phyloP scores from a whole-genome alignment of 2,888 invertebrate species.

The Lutraria lutraria region DNA sequence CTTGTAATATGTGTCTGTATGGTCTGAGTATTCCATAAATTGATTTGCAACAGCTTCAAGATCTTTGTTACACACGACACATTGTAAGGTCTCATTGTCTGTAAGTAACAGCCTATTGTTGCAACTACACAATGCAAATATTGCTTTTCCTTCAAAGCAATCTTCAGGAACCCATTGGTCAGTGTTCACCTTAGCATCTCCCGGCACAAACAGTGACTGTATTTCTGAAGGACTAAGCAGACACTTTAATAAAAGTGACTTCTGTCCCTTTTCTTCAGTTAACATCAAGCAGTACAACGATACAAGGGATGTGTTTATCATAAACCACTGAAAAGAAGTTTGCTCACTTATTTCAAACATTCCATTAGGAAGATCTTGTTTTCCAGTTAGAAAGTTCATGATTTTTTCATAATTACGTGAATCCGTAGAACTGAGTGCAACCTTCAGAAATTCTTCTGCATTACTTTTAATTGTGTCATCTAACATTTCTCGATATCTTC shows the following conservation, averaged over 20 bases:
- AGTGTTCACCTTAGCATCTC: neutral
- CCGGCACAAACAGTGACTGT: neutral
- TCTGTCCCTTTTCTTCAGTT: neutral
- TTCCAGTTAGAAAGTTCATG: constrained; percentile 48
- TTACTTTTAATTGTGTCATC: constrained; percentile 35
- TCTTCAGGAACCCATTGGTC: neutral
- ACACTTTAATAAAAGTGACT: neutral
- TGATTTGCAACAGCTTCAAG: neutral
- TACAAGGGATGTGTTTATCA: constrained; percentile 34
- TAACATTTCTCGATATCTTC: constrained; percentile 26
- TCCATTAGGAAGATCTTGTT: constrained; percentile 40
- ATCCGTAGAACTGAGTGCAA: neutral
- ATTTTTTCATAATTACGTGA: neutral
- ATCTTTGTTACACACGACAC: constrained; percentile 23
- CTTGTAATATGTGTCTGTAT: neutral
- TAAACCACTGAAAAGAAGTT: constrained; percentile 27
- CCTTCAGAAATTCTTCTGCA: constrained; percentile 22
- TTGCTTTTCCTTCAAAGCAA: neutral
- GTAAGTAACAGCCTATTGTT: neutral
- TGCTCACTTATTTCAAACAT: constrained; percentile 37
- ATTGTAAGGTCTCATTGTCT: neutral
- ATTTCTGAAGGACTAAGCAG: neutral
- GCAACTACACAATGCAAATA: constrained; percentile 23
- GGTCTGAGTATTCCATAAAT: neutral
- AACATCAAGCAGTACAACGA: constrained; percentile 17